Evolutionary conservation across 1,140 invertebrate species (phyloP).

Genomic region (Drosophila busckii): DNA sequence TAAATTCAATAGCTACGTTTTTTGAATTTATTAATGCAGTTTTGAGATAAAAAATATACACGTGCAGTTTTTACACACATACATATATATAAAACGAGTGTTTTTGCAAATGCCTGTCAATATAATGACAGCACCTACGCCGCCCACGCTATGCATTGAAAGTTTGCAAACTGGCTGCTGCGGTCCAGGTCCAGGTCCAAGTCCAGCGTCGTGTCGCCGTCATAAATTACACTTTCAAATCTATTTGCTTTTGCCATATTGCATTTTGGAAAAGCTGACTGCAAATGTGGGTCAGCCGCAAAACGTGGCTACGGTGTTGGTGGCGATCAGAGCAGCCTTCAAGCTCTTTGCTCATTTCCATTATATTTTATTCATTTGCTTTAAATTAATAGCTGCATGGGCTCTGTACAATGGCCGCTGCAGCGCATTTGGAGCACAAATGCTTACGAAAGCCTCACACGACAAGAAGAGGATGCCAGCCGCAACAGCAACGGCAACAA

Average conservation of each 20-base stretch:
- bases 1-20: background rate
- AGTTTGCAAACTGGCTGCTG: conserved; percentile 28
- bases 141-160: conserved; percentile 28
- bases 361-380: conserved; percentile 52
- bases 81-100: conserved; percentile 2
- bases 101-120: conserved; percentile 5
- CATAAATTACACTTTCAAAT: conserved; percentile 61
- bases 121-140: background rate
- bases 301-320: conserved; percentile 1
- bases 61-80: background rate
- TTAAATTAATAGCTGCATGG: conserved; percentile 39
- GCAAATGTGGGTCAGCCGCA: conserved; percentile 41
- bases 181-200: conserved; percentile 19
- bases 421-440: conserved; percentile 48
- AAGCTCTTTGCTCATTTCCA: conserved; percentile 42
- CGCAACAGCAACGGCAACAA: conserved; percentile 19
- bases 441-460: conserved; percentile 13
- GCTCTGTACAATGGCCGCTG: conserved; percentile 36
- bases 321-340: conserved; percentile 31
- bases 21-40: background rate
- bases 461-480: conserved; percentile 24
- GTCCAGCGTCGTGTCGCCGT: conserved; percentile 42
- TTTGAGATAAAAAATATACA: background rate
- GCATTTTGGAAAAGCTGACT: conserved; percentile 45
- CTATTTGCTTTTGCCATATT: conserved; percentile 49